Evolutionary conservation across 2,888 invertebrate genomes (phyloP).

Genomic region (Octonoba sinensis): DNA sequence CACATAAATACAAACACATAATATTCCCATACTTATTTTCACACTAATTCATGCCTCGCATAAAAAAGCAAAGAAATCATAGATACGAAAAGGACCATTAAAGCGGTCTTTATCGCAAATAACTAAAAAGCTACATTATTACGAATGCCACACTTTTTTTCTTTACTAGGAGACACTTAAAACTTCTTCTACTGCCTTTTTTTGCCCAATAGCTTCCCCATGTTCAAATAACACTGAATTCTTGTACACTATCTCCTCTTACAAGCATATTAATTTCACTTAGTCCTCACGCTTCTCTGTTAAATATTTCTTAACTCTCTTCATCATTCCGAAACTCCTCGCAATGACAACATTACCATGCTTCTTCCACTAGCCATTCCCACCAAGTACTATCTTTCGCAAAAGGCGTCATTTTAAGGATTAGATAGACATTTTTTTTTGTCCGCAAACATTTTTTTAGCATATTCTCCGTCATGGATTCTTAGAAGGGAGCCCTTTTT

Average conservation of each 20-base stretch:
- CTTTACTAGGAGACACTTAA: too few species aligned
- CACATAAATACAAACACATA: too few species aligned
- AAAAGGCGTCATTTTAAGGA: slow-evolving; percentile 57
- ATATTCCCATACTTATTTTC: too few species aligned
- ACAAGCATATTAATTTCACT: slow-evolving; percentile 55
- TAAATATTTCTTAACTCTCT: slow-evolving; percentile 7
- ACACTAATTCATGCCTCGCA: too few species aligned
- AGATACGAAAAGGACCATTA: too few species aligned
- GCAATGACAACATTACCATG: background rate
- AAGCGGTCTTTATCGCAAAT: too few species aligned
- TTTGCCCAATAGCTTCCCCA: too few species aligned
- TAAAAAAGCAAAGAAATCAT: too few species aligned
- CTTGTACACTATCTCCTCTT: slow-evolving; percentile 10
- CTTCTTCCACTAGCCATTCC: slow-evolving; percentile 10
- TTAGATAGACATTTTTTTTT: slow-evolving; percentile 33
- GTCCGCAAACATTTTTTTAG: slow-evolving; percentile 18
- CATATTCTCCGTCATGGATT: slow-evolving; percentile 43
- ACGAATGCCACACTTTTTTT: too few species aligned
- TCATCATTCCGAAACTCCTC: background rate
- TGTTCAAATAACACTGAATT: too few species aligned
- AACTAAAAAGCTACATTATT: too few species aligned
- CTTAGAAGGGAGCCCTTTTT: slow-evolving; percentile 30
- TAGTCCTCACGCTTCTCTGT: slow-evolving; percentile 15
- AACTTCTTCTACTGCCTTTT: too few species aligned
- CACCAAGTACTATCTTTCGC: slow-evolving; percentile 20